Conservation (phyloP, 2,888 invertebrate species). For the Noctua comes region DNA sequence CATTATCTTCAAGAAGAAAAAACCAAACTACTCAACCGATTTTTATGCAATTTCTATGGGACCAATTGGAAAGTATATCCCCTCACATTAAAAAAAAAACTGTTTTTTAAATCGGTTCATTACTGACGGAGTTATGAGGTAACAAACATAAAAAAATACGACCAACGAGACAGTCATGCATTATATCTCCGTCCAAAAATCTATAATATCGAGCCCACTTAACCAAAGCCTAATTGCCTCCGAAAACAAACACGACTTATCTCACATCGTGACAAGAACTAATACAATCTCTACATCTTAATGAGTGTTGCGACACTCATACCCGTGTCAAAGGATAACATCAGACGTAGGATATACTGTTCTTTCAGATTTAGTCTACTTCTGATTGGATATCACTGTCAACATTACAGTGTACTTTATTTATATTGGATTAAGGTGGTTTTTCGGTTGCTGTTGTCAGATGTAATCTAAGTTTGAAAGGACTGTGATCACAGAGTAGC, state of each 20-base stretch:
- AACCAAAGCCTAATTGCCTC: slow-evolving; percentile 3
- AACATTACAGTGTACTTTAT: neutral
- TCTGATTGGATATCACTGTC: neutral
- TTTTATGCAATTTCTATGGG: no score
- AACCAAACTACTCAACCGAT: no score
- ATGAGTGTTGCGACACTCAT: slow-evolving; percentile 60
- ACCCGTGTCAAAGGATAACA: slow-evolving; percentile 52
- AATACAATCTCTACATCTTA: slow-evolving; percentile 60
- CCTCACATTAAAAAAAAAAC: no score
- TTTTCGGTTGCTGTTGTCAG: neutral
- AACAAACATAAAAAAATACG: no score
- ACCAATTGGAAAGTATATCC: no score
- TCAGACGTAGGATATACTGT: neutral
- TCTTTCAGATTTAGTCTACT: neutral
- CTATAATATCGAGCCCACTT: slow-evolving; percentile 23
- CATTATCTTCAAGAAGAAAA: no score
- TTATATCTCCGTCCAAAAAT: neutral
- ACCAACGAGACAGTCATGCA: neutral
- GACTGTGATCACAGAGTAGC: slow-evolving; percentile 14
- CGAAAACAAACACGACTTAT: slow-evolving; percentile 53
- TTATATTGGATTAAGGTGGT: neutral
- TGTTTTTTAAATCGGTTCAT: no score
- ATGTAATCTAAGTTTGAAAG: neutral
- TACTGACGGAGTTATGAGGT: no score
- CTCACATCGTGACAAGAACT: slow-evolving; percentile 44